Percentiles rank a stretch among this genome's conserved stretches.
Conservation (phyloP, 2,888 invertebrate species). For the Morpho achilles region DNA sequence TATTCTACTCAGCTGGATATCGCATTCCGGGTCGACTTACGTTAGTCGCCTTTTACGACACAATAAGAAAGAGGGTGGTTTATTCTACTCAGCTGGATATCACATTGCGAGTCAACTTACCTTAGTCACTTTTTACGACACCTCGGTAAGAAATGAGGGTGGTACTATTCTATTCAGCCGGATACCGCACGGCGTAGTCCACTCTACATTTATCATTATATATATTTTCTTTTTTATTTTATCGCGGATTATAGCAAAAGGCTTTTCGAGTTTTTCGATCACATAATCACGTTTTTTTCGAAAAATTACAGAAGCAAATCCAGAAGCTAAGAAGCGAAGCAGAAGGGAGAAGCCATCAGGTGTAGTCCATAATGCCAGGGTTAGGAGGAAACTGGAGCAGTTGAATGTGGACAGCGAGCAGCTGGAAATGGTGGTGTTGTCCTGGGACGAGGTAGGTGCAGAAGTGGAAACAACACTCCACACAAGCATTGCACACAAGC, state of each 20-base stretch:
- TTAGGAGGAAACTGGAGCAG: slow-evolving; percentile 40
- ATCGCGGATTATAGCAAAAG: neutral
- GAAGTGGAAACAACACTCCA: no score
- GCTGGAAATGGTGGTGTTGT: slow-evolving; percentile 51
- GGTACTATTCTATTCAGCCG: no score
- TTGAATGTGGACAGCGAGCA: slow-evolving; percentile 44
- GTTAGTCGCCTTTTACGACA: no score
- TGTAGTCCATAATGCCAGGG: slow-evolving; percentile 46
- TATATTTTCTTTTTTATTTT: neutral
- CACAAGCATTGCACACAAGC: neutral
- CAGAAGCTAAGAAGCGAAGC: neutral
- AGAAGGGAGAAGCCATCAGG: slow-evolving; percentile 44
- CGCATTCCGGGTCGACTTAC: no score
- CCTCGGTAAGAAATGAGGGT: no score
- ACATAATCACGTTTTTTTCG: neutral
- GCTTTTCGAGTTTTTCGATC: slow-evolving; percentile 7
- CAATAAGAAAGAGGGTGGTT: no score
- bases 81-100: no score
- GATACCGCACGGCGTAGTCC: no score
- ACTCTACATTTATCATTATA: no score
- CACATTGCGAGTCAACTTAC: no score
- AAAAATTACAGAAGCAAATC: neutral
- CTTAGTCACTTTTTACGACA: no score
- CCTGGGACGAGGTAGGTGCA: slow-evolving; percentile 53
- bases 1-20: no score